Base-by-base conservation (phyloP, 2,797 vertebrate genomes). In the Adelosebastes latens region DNA sequence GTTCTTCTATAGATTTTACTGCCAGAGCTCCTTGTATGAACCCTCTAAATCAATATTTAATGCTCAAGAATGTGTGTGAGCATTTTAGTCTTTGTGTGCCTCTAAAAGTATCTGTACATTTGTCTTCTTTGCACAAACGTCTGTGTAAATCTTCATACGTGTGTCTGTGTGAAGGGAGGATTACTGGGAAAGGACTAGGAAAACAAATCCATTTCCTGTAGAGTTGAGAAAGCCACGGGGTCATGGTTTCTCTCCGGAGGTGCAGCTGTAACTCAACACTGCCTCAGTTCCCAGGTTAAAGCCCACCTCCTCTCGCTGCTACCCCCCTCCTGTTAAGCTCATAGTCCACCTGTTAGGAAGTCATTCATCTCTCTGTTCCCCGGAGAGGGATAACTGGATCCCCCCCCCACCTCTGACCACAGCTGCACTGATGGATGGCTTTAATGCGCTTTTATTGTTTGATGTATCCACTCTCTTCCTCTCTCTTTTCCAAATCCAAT, bases 321-420 rank as follows among this genome's bases (percentile, higher is more conserved):
- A 1, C 55, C 76, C 72, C 72, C n/a, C 65, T 42, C 62, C 76
- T 61, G 63, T 81, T 84, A 82, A 88, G 71, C 78, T 83, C 78
- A 81, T 68, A 58, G 81, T 85, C 86, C 93, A 94, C 92, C 94
- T 95, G 93, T 91, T 92, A 91, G 85, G 92, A 93, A 94, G 91
- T 92, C 90, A 90, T 94, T 93, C 77, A 92, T 93, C 89, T 92
- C 85, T 52, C 29, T 75, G 77, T 52, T 88, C 83, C 84, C 83
- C 4, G 22, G 80, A 85, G 81, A 81, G 61, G 74, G 76, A 90
- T 82, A 85, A 89, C 87, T 85, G 80, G 88, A 91, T 86, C 78
- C 64, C 86, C 2, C 36, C 13, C 39, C 78, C 75, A 73, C 74
- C 79, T 84, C 85, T 75, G 83, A 81, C 85, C 66, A 32, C 68